A percentile compares a stretch with the other conserved stretches of the same genome.
These are phyloP conservation scores for Sminthopsis crassicaudata DNA, from an alignment of 2,113 vertebrate genomes.

Conservation along the genomic window DNA sequence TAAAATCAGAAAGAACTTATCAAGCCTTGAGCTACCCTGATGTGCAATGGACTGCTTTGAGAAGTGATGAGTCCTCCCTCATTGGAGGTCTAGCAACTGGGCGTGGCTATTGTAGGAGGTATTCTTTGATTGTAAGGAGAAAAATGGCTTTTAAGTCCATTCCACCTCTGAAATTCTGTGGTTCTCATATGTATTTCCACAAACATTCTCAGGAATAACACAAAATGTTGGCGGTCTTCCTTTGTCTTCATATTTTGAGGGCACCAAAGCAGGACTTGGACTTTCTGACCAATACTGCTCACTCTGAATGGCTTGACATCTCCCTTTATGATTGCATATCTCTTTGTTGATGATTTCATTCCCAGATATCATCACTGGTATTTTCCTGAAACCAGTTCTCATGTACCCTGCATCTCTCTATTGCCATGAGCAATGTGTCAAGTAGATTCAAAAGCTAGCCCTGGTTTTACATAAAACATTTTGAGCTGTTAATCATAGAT, in stretches of 20 bases:
- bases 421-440: background rate
- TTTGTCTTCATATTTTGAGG: background rate
- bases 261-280: background rate
- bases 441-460: background rate
- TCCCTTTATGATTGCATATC: background rate
- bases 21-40: background rate
- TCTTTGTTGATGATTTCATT: background rate
- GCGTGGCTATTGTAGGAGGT: background rate
- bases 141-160: background rate
- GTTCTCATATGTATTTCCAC: background rate
- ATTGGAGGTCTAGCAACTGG: background rate
- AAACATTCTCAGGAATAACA: background rate
- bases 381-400: background rate
- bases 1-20: background rate
- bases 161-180: background rate
- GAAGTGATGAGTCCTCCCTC: background rate
- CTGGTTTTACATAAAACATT: background rate
- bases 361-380: background rate
- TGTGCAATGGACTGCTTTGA: background rate
- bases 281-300: background rate
- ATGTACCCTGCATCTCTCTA: background rate
- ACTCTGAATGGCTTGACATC: background rate
- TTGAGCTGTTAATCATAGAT: background rate
- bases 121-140: background rate
- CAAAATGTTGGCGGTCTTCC: background rate